Base-by-base conservation (phyloP, 1,140 invertebrate genomes). In the Sinella curviseta region DNA sequence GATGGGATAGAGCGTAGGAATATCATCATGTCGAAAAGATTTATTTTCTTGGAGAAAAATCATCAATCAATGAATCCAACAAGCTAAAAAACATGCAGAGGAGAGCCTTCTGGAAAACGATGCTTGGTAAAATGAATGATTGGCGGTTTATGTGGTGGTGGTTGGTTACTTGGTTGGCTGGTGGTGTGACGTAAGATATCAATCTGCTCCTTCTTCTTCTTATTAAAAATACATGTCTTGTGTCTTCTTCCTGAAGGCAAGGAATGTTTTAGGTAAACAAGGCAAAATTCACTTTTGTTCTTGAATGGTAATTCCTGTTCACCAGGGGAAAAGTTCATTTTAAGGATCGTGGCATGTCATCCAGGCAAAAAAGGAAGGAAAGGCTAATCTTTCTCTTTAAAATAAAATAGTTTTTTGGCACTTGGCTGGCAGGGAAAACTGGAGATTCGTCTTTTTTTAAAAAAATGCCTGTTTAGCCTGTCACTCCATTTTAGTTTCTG, bases 21-120 rank as follows among this genome's bases (percentile, higher is more conserved):
- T 48, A 48, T 48, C 39, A 70, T 70, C 28, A 31, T 70, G 65
- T 65, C 57, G 30, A 70, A 70, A 70, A 70, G 65, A 70, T 70
- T 70, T 70, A 70, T 33, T 70, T 33, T 70, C 65, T 70, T 70
- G 65, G 31, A 70, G 65, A 70, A 70, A 70, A 70, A 30, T 70
- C 65, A 70, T 70, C 31, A 70, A 70, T 70, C 65, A 70, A 70
- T 70, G 30, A 70, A 70, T 70, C 65, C 28, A 70, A 70, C 8
- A 20, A 48, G 39, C 20, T 20, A 48, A 48, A 48, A 48, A 48
- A 48, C 39, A 48, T 48, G 39, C 8, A n/a, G n/a, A n/a, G 8
- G 20, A 48, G 39, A 12, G 39, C 20, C 39, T 48, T 48, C 39
- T 48, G 39, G 39, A 48, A 20, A 48, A 20, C 8, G 8, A 48